Evolutionary conservation across 1,140 invertebrate genomes (phyloP).

Genomic region (Mycetomoellerius zeteki): DNA sequence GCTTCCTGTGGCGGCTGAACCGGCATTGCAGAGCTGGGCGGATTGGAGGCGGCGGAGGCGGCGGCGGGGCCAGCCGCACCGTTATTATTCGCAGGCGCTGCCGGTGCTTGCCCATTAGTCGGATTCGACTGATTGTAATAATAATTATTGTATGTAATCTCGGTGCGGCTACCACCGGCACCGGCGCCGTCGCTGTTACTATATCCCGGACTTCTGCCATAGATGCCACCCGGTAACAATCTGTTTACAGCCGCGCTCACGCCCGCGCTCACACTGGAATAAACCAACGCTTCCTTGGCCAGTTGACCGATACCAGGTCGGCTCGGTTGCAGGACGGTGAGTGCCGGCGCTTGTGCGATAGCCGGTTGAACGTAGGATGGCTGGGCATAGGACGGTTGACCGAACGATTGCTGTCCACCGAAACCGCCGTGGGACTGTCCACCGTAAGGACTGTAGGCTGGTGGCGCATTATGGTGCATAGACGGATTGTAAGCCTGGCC

Average conservation of each 20-base stretch:
- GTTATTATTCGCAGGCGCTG: conserved; percentile 39
- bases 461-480: conserved; percentile 15
- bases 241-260: conserved; percentile 85
- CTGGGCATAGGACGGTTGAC: conserved; percentile 17
- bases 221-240: conserved; percentile 84
- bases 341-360: conserved; percentile 74
- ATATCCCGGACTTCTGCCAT: conserved; percentile 75
- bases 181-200: conserved; percentile 20
- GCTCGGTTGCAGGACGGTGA: conserved; percentile 79
- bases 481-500: conserved; percentile 67
- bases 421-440: conserved; percentile 35
- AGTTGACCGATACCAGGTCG: conserved; percentile 84
- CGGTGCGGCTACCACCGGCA: conserved; percentile 76
- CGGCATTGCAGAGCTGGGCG: background rate
- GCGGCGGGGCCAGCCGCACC: conserved; percentile 19
- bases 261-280: conserved; percentile 84
- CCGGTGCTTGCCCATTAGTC: conserved; percentile 35
- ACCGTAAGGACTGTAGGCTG: conserved; percentile 57
- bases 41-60: too few relatives aligned
- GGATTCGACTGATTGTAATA: conserved; percentile 82
- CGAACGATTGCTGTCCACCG: conserved; percentile 45
- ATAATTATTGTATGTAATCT: conserved; percentile 85
- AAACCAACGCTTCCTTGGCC: conserved; percentile 85
- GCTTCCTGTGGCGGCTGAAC: conserved; percentile 51
- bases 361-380: conserved; percentile 74